These are phyloP conservation scores for Scomberomorus guttatus DNA, from an alignment of 2,797 vertebrate genomes.

Conservation along the genomic window DNA sequence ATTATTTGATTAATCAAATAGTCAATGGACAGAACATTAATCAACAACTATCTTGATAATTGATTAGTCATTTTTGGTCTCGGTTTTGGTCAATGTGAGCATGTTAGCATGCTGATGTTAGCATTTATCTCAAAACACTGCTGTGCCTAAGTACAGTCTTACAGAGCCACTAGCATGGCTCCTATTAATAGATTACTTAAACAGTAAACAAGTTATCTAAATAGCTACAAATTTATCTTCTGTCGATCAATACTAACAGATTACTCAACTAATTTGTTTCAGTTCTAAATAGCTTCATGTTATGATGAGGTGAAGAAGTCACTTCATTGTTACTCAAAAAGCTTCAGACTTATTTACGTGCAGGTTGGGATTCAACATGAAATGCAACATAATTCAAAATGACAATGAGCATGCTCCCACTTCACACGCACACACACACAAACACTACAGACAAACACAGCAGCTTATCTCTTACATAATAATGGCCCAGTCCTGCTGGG, in stretches of 20 bases:
- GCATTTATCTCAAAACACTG: no score
- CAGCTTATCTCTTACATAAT: conserved; percentile 66
- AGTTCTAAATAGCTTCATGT: background rate
- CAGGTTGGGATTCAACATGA: background rate
- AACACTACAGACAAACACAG: conserved; percentile 19
- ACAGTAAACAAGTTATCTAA: no score
- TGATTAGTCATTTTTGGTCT: no score
- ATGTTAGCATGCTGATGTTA: no score
- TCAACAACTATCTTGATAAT: no score
- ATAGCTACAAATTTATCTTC: no score
- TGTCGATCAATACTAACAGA: background rate
- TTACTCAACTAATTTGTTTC: background rate
- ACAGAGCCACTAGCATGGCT: no score
- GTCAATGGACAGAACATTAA: no score
- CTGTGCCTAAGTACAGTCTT: no score
- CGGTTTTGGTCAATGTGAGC: no score
- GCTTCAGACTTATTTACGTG: conserved; percentile 1
- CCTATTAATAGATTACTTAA: no score
- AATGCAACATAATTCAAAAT: conserved; percentile 7
- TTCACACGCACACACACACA: conserved; percentile 12
- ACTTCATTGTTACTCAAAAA: background rate
- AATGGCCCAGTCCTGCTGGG: conserved; percentile 21
- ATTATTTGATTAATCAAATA: no score
- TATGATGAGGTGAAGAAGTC: conserved; percentile 7
- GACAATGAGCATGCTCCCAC: conserved; percentile 7